Base-by-base conservation (phyloP, 2,888 invertebrate species). In the Gastracanthus pulcherrimus region DNA sequence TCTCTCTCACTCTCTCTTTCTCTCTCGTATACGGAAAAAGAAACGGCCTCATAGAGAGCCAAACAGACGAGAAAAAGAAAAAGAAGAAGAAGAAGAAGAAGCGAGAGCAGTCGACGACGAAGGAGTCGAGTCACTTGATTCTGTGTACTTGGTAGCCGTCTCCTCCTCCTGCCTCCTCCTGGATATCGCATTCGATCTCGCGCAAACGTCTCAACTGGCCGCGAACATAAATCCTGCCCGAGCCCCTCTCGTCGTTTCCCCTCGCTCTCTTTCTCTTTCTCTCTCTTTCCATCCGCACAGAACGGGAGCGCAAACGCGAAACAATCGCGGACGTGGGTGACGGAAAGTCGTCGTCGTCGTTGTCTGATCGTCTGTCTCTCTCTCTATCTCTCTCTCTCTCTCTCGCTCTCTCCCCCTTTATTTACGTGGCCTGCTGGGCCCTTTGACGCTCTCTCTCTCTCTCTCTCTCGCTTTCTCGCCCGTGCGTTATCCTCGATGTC, bases 141-240 rank as follows among this genome's bases (percentile, higher is more conserved):
- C 62, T 29, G 80, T 84, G 83, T 84, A 84, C 83, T 85, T 80
- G 84, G 86, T 86, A 86, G 87, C 86, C 83, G 75, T 78, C 80
- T 81, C 81, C 83, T 62, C 31, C 29, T 34, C 76, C 36, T 23
- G 13, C 70, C 64, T 48, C 41, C 36, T 80, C 75, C 84, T 82
- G 83, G 84, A 79, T 87, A 88, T 88, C 88, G 87, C 86, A 85
- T 85, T 87, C 87, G 88, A 89, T 89, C 89, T 90, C 87, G 86
- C 88, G 89, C 89, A 89, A 91, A 91, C 90, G 90, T 91, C 90
- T 91, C 90, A 90, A 91, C 90, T 90, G 89, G 87, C 87, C 86
- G 86, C 84, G 84, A 85, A 88, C 88, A 91, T 91, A 91, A 91
- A 91, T 91, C 89, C 87, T 88, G n/a, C n/a, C n/a, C 78, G 85